Percentiles rank a stretch among this genome's conserved stretches.
Evolutionary conservation across 2,797 vertebrate species (phyloP).

Genomic region (Spea hammondii): DNA sequence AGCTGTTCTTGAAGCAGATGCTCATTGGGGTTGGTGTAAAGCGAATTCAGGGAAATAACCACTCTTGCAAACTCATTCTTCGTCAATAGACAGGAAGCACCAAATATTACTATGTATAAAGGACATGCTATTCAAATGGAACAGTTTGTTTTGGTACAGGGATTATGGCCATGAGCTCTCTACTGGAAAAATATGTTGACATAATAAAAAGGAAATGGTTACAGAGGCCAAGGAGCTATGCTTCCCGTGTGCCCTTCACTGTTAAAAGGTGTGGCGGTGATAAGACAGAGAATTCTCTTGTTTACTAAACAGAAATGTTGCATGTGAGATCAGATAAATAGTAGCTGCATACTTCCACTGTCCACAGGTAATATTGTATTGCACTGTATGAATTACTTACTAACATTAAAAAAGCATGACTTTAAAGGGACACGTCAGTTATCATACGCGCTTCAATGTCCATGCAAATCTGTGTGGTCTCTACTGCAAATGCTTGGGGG

Average conservation of each 20-base stretch:
- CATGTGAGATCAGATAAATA: slow-evolving; percentile 19
- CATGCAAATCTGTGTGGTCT: no score
- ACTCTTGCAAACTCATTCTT: no score
- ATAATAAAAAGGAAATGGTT: slow-evolving; percentile 26
- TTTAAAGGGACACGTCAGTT: no score
- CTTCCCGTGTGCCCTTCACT: slow-evolving; percentile 4
- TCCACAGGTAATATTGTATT: background rate
- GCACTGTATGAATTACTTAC: no score
- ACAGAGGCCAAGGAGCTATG: background rate
- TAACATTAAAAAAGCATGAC: no score
- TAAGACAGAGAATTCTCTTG: slow-evolving; percentile 8
- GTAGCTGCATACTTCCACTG: background rate
- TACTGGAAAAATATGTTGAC: slow-evolving; percentile 21
- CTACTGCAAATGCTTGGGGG: no score
- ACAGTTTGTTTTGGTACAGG: background rate
- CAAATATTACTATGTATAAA: no score
- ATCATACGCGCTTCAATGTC: no score
- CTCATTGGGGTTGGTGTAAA: no score
- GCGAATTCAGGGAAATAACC: no score
- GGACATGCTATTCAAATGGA: background rate
- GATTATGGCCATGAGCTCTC: background rate
- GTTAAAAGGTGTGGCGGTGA: slow-evolving; percentile 19
- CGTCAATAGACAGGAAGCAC: no score
- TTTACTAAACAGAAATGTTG: slow-evolving; percentile 41
- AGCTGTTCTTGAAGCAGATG: no score